These are phyloP conservation scores for Cetoscarus ocellatus DNA, from an alignment of 2,797 vertebrate genomes.

Conservation along the genomic window DNA sequence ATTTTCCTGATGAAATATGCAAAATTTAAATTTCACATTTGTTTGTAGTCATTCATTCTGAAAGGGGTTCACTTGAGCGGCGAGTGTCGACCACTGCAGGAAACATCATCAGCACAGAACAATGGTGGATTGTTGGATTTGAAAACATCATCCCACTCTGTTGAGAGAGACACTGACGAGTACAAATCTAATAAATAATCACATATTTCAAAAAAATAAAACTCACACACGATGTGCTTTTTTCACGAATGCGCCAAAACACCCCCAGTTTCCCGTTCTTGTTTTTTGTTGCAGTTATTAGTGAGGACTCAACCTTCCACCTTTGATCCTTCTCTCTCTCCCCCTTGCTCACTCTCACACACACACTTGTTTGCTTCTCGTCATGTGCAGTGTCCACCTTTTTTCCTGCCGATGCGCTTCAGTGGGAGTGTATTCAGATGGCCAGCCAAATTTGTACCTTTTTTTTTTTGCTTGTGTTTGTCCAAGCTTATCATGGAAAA, in stretches of 20 bases:
- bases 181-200: constrained; percentile 24
- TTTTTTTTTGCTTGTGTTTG: too few species aligned
- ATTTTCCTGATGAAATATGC: not conserved
- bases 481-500: too few species aligned
- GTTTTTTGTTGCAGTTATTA: constrained; percentile 63
- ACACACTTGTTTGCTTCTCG: constrained; percentile 26
- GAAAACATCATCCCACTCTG: constrained; percentile 34
- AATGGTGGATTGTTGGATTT: constrained; percentile 43
- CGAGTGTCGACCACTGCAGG: not conserved
- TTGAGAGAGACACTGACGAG: constrained; percentile 7
- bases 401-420: constrained; percentile 10
- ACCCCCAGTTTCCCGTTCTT: constrained; percentile 30
- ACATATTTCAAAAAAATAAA: not conserved
- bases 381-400: constrained; percentile 30
- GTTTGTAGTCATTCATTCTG: too few species aligned
- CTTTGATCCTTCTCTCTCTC: constrained; percentile 43
- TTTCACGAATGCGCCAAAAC: not conserved
- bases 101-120: constrained; percentile 10
- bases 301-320: constrained; percentile 66
- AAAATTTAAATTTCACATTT: not conserved
- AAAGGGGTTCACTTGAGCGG: not conserved
- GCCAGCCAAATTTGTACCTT: too few species aligned
- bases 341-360: not conserved
- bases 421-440: too few species aligned
- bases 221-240: not conserved